Evolutionary conservation across 1,140 invertebrate species (phyloP), one percentile per base, ranked within the genome.

Genomic region (Frieseomelitta varia): DNA sequence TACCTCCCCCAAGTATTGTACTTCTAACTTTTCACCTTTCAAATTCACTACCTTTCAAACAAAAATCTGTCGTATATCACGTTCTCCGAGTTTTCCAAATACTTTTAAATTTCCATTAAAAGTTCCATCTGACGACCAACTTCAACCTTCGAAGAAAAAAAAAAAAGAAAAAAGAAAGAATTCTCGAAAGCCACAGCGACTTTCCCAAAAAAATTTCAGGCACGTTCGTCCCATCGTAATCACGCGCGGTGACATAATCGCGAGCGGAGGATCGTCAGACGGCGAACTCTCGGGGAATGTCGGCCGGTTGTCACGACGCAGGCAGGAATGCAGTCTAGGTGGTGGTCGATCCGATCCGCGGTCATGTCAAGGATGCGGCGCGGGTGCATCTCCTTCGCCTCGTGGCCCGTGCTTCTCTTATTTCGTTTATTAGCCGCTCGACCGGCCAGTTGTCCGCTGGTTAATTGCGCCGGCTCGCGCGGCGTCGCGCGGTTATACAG

Each of bases 381-480:
- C 82, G 88, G 86, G 81, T 87, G 87, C 75, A 27, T 73, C 15
- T 67, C 19, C 61, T 30, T 8, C 39, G 39, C 39, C 39, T 47
- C 39, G 39, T 8, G 39, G 72, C 1, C 72, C 79, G 27, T 68
- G 55, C 39, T 61, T 75, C 84, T 77, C 83, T 90, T 85, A 78
- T 88, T 90, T 91, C 86, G 90, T 93, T 93, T 92, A 91, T 91
- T 89, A 91, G 86, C 82, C 74, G 82, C 69, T 67, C 67, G 61
- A 67, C 74, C 72, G 90, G 91, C 91, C 88, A 91, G 87, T 92
- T 90, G 90, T 92, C 88, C 79, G 92, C 81, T 86, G 91, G 92
- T 93, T 93, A 94, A 94, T 94, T 94, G 92, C 93, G 51, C 78
- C 68, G 53, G 61, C 77, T 81, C 79, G 75, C 67, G 63, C 82